Percentiles rank a stretch among this genome's conserved stretches.
Conservation (phyloP, 2,113 vertebrate genomes). For the Calidris pugnax region DNA sequence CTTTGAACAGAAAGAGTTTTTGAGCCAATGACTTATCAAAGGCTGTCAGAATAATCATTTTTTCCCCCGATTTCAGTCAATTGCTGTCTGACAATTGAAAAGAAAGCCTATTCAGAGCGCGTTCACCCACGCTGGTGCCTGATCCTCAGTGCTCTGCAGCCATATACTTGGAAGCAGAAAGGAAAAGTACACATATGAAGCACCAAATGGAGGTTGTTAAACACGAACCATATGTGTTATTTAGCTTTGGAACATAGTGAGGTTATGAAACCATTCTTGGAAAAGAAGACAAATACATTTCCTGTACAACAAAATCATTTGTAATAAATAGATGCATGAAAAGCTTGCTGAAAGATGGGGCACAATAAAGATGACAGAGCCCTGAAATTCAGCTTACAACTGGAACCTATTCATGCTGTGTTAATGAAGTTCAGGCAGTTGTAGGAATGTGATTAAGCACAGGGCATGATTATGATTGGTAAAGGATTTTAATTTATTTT, state of each 20-base stretch:
- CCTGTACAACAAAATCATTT: neutral
- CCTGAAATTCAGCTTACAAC: neutral
- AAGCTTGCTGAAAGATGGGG: neutral
- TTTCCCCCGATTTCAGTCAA: slow-evolving; percentile 29
- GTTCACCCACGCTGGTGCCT: slow-evolving; percentile 39
- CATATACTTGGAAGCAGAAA: neutral
- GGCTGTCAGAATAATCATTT: slow-evolving; percentile 46
- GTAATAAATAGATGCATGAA: neutral
- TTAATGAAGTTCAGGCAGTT: neutral
- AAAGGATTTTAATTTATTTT: neutral
- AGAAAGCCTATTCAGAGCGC: slow-evolving; percentile 26
- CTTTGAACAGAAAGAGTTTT: slow-evolving; percentile 1
- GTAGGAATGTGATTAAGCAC: neutral
- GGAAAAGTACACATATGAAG: slow-evolving; percentile 23
- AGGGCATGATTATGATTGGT: neutral
- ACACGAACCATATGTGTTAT: slow-evolving; percentile 23
- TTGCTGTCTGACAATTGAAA: slow-evolving; percentile 50
- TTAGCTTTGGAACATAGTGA: slow-evolving; percentile 28
- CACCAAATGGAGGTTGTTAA: slow-evolving; percentile 38
- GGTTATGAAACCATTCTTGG: slow-evolving; percentile 8
- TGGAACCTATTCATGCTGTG: neutral
- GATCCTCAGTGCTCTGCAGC: slow-evolving; percentile 38
- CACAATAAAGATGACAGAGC: neutral
- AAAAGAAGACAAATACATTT: neutral
- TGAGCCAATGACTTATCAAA: slow-evolving; percentile 44